These are phyloP conservation scores for Muschampia plurimacula DNA, from an alignment of 2,888 invertebrate genomes.

Conservation along the genomic window DNA sequence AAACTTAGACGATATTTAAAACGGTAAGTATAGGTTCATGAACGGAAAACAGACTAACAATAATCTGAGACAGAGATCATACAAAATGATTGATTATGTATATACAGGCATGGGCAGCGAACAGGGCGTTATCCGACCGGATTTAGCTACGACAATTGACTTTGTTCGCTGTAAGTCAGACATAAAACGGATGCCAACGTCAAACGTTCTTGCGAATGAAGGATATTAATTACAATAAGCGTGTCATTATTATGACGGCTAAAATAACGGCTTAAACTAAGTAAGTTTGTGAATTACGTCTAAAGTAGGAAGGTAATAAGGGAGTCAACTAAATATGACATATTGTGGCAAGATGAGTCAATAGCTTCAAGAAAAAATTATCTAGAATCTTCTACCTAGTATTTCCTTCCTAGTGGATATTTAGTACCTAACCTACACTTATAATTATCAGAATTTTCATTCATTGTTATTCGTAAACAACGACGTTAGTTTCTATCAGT, in stretches of 20 bases:
- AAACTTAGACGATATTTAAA: neutral
- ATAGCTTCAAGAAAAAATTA: too few species aligned
- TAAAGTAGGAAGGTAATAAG: too few species aligned
- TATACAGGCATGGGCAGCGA: neutral
- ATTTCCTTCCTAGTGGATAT: too few species aligned
- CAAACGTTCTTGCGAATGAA: constrained; percentile 57
- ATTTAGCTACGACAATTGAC: constrained; percentile 81
- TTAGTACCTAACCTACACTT: too few species aligned
- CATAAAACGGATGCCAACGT: constrained; percentile 78
- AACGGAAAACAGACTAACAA: neutral
- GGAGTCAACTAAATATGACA: too few species aligned
- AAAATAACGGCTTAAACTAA: neutral
- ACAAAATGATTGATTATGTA: neutral
- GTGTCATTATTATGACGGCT: constrained; percentile 53
- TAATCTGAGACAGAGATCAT: neutral
- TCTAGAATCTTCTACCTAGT: too few species aligned
- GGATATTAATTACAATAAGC: constrained; percentile 70
- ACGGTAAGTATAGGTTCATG: neutral
- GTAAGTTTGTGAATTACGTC: too few species aligned
- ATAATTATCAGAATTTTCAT: too few species aligned
- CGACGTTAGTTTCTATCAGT: too few species aligned
- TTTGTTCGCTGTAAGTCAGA: constrained; percentile 74
- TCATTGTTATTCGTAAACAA: too few species aligned
- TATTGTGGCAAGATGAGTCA: too few species aligned
- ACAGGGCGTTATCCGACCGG: constrained; percentile 52